Conservation (phyloP, 1,140 invertebrate genomes). For the Tetramorium parvispinum region DNA sequence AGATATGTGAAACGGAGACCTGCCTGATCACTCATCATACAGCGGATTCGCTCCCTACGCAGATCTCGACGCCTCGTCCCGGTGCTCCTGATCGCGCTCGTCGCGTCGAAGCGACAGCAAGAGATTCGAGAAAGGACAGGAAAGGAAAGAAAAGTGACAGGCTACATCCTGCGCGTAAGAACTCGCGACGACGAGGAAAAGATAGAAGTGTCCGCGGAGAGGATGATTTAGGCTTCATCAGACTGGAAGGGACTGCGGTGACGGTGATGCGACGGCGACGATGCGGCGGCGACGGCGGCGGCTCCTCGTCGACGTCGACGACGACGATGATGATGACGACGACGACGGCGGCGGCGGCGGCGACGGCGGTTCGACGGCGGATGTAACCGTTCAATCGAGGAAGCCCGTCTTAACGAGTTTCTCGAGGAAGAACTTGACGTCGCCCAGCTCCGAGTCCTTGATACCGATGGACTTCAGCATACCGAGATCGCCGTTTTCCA, state of each 20-base stretch:
- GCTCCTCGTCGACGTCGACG: not conserved
- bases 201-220: not conserved
- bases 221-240: conserved; percentile 40
- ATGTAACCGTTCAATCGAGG: conserved; percentile 91
- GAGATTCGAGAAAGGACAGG: conserved; percentile 21
- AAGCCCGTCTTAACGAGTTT: conserved; percentile 98
- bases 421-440: conserved; percentile 98
- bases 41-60: not conserved
- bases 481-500: conserved; percentile 97
- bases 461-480: conserved; percentile 97
- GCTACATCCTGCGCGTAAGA: conserved; percentile 10
- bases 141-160: not conserved
- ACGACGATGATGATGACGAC: not conserved
- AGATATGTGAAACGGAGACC: not conserved
- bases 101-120: conserved; percentile 36
- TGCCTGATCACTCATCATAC: not conserved
- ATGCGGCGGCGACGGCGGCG: not conserved
- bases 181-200: not conserved
- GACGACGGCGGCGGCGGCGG: not conserved
- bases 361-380: not conserved
- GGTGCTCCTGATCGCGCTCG: conserved; percentile 44
- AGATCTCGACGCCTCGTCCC: conserved; percentile 28
- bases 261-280: not conserved
- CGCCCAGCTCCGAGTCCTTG: conserved; percentile 97
- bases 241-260: conserved; percentile 25